These are phyloP conservation scores for Nesometra sesokonis DNA, from an alignment of 35 echinoderm and acorn worm species.

Conservation along the genomic window DNA sequence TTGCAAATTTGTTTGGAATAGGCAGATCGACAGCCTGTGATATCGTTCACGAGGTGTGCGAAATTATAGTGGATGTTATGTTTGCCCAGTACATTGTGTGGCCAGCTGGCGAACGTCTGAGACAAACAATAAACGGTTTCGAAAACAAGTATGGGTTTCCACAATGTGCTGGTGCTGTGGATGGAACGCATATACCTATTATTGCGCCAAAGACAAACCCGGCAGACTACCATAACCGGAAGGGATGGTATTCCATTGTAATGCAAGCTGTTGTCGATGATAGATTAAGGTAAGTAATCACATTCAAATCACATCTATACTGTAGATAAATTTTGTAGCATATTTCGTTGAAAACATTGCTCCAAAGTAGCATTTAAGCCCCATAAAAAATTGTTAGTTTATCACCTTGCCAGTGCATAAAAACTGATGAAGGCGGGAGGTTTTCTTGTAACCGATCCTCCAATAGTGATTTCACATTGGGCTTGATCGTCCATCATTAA, in stretches of 20 bases:
- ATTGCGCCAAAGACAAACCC: constrained; percentile 29
- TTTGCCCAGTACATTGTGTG: neutral
- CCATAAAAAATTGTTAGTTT: too few species aligned
- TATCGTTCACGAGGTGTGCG: constrained; percentile 4
- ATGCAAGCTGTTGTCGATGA: constrained; percentile 46
- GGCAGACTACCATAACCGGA: constrained; percentile 41
- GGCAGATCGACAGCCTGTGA: constrained; percentile 14
- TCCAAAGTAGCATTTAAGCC: too few species aligned
- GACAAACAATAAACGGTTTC: neutral
- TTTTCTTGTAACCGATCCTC: too few species aligned
- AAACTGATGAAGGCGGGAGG: too few species aligned
- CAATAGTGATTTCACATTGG: too few species aligned
- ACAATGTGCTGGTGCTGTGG: constrained; percentile 43
- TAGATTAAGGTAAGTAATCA: constrained; percentile 19
- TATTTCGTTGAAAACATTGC: too few species aligned
- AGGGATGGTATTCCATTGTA: constrained; percentile 38
- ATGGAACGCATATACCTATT: constrained; percentile 43
- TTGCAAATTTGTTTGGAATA: constrained; percentile 19
- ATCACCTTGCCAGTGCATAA: too few species aligned
- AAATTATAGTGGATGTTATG: neutral
- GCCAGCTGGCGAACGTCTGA: neutral
- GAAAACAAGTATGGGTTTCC: constrained; percentile 16
- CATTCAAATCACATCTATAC: too few species aligned
- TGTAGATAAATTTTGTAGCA: too few species aligned
- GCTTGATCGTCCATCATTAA: too few species aligned